Evolutionary conservation across 2,888 invertebrate genomes (phyloP).

Genomic region (Hedychridium roseum): DNA sequence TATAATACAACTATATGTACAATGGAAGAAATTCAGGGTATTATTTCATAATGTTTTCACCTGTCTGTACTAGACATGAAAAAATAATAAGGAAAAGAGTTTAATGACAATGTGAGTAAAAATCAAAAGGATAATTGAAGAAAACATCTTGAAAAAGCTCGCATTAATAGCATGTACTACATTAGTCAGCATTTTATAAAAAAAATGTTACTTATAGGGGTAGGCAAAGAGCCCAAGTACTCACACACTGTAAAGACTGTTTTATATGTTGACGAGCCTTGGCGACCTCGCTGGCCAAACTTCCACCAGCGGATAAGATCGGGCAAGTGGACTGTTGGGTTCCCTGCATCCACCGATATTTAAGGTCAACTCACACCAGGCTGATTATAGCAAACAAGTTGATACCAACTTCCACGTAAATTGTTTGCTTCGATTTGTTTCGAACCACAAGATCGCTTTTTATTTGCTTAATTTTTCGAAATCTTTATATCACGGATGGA

Average conservation of each 20-base stretch:
- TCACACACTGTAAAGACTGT: conserved; percentile 66
- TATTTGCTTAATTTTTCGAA: too few species aligned
- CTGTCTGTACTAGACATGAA: too few species aligned
- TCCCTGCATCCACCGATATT: conserved; percentile 56
- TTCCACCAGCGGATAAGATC: conserved; percentile 53
- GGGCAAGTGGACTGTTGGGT: conserved; percentile 51
- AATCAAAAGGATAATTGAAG: too few species aligned
- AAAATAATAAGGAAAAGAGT: too few species aligned
- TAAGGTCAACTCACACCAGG: conserved; percentile 52
- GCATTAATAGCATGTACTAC: conserved; percentile 17
- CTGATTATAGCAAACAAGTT: conserved; percentile 34
- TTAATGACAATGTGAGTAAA: too few species aligned
- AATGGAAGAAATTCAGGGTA: too few species aligned
- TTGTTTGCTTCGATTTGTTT: background rate
- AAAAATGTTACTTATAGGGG: conserved; percentile 25
- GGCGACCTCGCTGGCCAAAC: conserved; percentile 83
- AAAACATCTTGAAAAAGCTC: conserved; percentile 6
- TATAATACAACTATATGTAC: conserved; percentile 2
- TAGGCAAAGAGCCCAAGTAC: conserved; percentile 55
- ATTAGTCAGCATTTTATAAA: conserved; percentile 33
- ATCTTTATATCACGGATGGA: too few species aligned
- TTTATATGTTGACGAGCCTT: conserved; percentile 87
- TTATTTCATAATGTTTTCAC: too few species aligned
- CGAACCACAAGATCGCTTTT: too few species aligned
- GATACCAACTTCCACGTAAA: conserved; percentile 32